Evolutionary conservation across 2,797 vertebrate genomes (phyloP).

Genomic region (Numenius phaeopus): DNA sequence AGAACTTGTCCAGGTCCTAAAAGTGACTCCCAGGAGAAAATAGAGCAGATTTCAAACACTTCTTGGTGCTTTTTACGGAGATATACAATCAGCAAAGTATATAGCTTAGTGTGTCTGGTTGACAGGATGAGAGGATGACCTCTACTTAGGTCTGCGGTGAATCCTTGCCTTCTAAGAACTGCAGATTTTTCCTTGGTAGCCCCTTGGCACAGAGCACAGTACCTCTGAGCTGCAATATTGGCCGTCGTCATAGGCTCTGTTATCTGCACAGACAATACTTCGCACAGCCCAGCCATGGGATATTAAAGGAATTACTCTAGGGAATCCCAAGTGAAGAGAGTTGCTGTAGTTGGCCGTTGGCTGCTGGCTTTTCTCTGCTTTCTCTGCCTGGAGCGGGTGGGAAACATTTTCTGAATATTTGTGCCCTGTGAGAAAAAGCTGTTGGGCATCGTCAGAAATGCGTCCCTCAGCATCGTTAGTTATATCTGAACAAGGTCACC

Average conservation of each 20-base stretch:
- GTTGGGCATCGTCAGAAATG: background rate
- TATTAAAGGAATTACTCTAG: background rate
- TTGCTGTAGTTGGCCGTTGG: background rate
- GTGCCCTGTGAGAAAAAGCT: background rate
- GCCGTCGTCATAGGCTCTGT: background rate
- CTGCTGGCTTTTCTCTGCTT: background rate
- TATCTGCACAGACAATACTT: background rate
- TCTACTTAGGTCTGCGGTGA: background rate
- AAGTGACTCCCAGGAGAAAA: background rate
- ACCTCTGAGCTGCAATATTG: background rate
- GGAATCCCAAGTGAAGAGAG: background rate
- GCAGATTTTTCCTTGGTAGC: background rate
- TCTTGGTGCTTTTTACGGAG: background rate
- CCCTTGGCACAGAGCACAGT: background rate
- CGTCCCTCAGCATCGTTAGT: background rate
- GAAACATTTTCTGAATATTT: background rate
- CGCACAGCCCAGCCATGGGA: background rate
- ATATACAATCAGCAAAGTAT: background rate
- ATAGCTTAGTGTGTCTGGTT: background rate
- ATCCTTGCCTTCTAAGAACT: background rate
- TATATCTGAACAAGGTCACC: slow-evolving; percentile 10
- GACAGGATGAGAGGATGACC: background rate
- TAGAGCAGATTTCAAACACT: background rate
- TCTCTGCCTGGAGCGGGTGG: background rate
- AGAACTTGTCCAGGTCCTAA: background rate